These are phyloP conservation scores for Poecile montanus DNA, from an alignment of 2,797 vertebrate genomes.

Conservation along the genomic window DNA sequence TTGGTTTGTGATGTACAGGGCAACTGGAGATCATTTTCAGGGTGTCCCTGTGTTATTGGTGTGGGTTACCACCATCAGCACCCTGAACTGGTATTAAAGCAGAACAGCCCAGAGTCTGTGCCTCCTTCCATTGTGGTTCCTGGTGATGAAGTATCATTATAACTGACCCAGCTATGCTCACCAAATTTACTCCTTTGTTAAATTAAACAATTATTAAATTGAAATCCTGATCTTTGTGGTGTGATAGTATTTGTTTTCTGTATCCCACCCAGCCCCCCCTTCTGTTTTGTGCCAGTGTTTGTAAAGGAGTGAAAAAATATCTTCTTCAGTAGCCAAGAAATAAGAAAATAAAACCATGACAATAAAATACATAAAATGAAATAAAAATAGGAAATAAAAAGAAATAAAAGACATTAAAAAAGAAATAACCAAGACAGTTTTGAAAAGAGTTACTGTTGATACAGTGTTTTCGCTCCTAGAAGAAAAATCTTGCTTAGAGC, in stretches of 20 bases:
- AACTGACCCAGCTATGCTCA: not conserved
- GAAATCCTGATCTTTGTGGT: not conserved
- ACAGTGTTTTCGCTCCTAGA: not conserved
- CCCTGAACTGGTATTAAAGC: not conserved
- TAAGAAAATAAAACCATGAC: not conserved
- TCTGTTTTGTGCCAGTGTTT: not conserved
- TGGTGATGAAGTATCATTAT: not conserved
- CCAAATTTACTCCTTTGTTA: not conserved
- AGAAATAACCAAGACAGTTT: not conserved
- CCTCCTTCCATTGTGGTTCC: not conserved
- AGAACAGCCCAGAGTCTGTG: not conserved
- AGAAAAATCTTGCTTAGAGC: not conserved
- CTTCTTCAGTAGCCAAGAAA: not conserved
- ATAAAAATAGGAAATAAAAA: slow-evolving; percentile 26
- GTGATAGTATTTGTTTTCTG: not conserved
- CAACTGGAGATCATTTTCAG: not conserved
- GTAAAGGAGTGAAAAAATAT: not conserved
- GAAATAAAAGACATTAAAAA: slow-evolving; percentile 1
- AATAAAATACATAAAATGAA: not conserved
- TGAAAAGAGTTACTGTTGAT: not conserved
- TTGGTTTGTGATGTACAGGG: not conserved
- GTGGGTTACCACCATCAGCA: not conserved
- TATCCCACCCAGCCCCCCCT: not conserved
- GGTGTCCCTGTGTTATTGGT: not conserved
- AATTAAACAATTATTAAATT: not conserved